Evolutionary conservation across 2,797 vertebrate species (phyloP), one percentile per base, ranked within the genome.

Genomic region (Gobio occitaniae): DNA sequence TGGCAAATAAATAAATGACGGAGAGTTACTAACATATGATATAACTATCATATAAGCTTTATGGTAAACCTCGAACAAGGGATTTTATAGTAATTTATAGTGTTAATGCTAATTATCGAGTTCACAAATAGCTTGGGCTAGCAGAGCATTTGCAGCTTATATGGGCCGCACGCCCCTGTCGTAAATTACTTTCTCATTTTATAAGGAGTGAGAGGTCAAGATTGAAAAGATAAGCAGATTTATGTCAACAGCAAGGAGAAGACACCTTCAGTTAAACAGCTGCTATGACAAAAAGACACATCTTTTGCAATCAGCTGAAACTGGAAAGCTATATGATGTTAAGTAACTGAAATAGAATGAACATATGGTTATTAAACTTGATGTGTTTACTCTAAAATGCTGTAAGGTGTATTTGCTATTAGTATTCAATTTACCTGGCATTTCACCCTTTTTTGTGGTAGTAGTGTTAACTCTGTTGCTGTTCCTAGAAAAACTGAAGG

Each of bases 401-500:
- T 71, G 36, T 1, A 61, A 21, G 6, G 11, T 82, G 29, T 82
- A 17, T 65, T 38, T 41, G 21, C 10, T 29, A 44, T 12, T 29
- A 44, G 47, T 25, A 48, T 10, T 74, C 29, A 59, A 68, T 80
- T 69, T 82, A 17, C 61, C 15, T 50, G 12, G n/a, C 63, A 19
- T 83, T 68, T 79, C n/a, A 76, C 48, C 19, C 7, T 50, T 50
- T 82, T 38, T 82, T 86, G 29, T 47, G 87, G 32, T 4, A 38
- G 29, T 6, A 75, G 38, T 38, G 5, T 41, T 38, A 41, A 50
- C 44, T 66, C 38, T 89, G 86, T 89, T 90, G 69, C 47, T 61
- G 86, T 89, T 90, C 72, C 47, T 61, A 79, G 68, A 69, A 47
- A 78, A 61, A 78, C 13, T n/a, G n/a, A 76, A 54, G 76, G 75